A percentile compares a stretch with the other conserved stretches of the same genome.
Evolutionary conservation across 2,113 vertebrate genomes (phyloP).

Genomic region (Zapornia atra): DNA sequence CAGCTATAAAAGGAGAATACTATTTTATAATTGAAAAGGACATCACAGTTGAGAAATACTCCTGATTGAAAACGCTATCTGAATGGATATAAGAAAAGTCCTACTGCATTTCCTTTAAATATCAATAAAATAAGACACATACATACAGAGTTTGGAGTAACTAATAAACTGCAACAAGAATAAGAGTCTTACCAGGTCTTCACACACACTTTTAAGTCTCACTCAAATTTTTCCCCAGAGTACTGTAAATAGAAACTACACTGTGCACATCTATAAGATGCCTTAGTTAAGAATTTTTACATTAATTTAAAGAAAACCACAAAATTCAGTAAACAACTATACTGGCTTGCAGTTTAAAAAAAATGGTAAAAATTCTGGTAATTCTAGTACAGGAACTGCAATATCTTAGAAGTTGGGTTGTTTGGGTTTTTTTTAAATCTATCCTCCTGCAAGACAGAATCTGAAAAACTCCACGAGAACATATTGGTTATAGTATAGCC

Average conservation of each 20-base stretch:
- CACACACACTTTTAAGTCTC: neutral
- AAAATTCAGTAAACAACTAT: neutral
- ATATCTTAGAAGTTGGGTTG: neutral
- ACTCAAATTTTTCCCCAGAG: neutral
- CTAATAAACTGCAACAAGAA: slow-evolving; percentile 14
- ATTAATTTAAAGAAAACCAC: neutral
- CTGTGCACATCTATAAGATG: neutral
- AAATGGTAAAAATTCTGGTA: neutral
- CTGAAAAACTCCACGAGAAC: neutral
- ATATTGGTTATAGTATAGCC: neutral
- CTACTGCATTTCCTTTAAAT: neutral
- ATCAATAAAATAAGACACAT: slow-evolving; percentile 13
- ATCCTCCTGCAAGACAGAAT: neutral
- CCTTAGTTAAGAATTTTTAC: neutral
- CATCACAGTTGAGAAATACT: slow-evolving; percentile 22
- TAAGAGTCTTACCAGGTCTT: neutral
- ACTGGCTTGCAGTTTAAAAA: neutral
- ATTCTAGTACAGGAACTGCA: neutral
- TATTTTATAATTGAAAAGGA: slow-evolving; percentile 57
- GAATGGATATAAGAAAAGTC: neutral
- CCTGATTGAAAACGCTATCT: slow-evolving; percentile 15
- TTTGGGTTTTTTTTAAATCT: neutral
- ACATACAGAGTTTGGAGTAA: neutral
- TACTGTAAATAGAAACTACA: neutral
- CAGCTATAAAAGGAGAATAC: slow-evolving; percentile 23